A percentile compares a stretch with the other conserved stretches of the same genome.
Conservation (phyloP, 53 echinoderm and acorn worm genomes). For the Hippasteria phrygiana region DNA sequence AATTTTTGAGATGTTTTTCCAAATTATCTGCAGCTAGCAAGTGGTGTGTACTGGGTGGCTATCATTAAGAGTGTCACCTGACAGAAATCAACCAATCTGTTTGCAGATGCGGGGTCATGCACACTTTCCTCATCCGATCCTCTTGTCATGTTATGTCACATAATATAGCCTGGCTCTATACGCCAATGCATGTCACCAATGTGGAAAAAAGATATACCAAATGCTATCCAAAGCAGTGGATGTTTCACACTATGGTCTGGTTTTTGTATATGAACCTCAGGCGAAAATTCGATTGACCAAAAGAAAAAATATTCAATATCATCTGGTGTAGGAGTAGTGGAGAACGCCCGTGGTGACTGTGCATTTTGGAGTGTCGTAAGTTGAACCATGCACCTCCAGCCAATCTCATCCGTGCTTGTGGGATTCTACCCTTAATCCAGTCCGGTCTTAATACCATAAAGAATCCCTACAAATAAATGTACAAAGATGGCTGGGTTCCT, state of each 20-base stretch:
- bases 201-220: neutral
- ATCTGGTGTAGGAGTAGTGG: neutral
- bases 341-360: neutral
- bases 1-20: too few species aligned
- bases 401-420: neutral
- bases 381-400: constrained; percentile 16
- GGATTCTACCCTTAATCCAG: constrained; percentile 47
- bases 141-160: neutral
- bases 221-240: neutral
- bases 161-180: neutral
- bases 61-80: constrained; percentile 7
- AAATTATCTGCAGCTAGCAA: neutral
- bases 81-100: neutral
- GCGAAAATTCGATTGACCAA: constrained; percentile 9
- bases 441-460: neutral
- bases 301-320: constrained; percentile 23
- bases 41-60: neutral
- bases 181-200: neutral
- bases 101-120: neutral
- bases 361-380: neutral
- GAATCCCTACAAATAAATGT: neutral
- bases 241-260: neutral
- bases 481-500: neutral
- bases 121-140: neutral
- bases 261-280: neutral